These are phyloP conservation scores for Emydocephalus ijimae DNA, from an alignment of 2,113 vertebrate species.

Conservation along the genomic window DNA sequence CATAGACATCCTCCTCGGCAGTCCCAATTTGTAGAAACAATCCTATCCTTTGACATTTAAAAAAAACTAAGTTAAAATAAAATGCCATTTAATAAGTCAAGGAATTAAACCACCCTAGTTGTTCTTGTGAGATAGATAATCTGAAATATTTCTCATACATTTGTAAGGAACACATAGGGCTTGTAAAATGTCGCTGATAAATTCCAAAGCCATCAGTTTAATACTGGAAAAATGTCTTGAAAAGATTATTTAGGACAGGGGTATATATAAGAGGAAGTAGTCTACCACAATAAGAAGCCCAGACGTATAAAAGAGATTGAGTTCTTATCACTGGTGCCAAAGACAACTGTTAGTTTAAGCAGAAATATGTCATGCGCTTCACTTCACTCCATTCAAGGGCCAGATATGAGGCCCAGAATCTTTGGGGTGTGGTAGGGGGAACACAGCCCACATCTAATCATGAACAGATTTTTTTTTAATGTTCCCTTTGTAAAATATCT, in stretches of 20 bases:
- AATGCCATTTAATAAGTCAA: slow-evolving; percentile 13
- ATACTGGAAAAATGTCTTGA: slow-evolving; percentile 46
- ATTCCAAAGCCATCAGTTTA: slow-evolving; percentile 40
- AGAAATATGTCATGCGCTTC: slow-evolving; percentile 38
- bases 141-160: slow-evolving; percentile 26
- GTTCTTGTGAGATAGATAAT: slow-evolving; percentile 23
- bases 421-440: slow-evolving; percentile 8
- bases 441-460: background rate
- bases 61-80: slow-evolving; percentile 2
- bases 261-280: slow-evolving; percentile 42
- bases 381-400: slow-evolving; percentile 35
- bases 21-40: slow-evolving; percentile 16
- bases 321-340: slow-evolving; percentile 54
- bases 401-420: slow-evolving; percentile 37
- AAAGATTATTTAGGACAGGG: slow-evolving; percentile 45
- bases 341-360: slow-evolving; percentile 62
- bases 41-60: background rate
- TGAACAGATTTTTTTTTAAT: background rate
- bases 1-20: background rate
- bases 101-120: slow-evolving; percentile 15
- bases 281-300: slow-evolving; percentile 56
- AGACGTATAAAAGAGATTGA: slow-evolving; percentile 58
- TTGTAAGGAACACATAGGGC: slow-evolving; percentile 21
- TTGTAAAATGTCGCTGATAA: slow-evolving; percentile 39
- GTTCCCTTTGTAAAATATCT: background rate